Evolutionary conservation across 2,888 invertebrate species (phyloP), one percentile per base, ranked within the genome.

Genomic region (Camponotus fellah): DNA sequence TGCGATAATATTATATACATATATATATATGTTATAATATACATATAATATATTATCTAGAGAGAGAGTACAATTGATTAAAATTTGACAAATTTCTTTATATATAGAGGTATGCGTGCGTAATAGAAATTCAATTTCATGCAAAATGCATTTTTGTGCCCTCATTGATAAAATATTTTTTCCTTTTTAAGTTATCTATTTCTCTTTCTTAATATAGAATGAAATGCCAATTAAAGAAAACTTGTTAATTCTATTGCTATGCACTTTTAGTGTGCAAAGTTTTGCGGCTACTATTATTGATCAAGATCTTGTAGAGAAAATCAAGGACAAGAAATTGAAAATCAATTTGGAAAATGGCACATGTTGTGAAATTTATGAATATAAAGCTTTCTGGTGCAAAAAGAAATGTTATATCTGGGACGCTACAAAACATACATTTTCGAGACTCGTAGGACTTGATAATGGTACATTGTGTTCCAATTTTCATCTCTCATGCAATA

Each of bases 371-470:
- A 92, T 95, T 3, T 91, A 86, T 8, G 93, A 92, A 82, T 95
- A 94, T 75, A 91, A 95, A 43, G 94, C 95, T 60, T 95, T 96
- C 87, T 94, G 94, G 88, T 96, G 95, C 88, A 96, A 96, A 90
- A 96, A 96, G 87, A 94, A 95, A 53, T 95, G 95, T 62, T 96
- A 96, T 90, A 91, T 96, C 34, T 96, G 96, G 96, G 95, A 96
- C 86, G 93, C 93, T 1, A 95, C 95, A 26, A 93, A 92, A 49
- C 92, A 92, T 53, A 94, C 94, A 82, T 96, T 96, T 88, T 92
- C 94, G 3, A 95, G 94, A 90, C 93, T 96, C 17, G 93, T 95
- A 66, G 96, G 96, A 17, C 91, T 96, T 40, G 96, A 96, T 74
- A 92, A 93, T 66, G 92, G 93, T 65, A 93, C 95, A 6, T 90